Base-by-base conservation (phyloP, 2,113 vertebrate genomes). In the Anhinga anhinga region DNA sequence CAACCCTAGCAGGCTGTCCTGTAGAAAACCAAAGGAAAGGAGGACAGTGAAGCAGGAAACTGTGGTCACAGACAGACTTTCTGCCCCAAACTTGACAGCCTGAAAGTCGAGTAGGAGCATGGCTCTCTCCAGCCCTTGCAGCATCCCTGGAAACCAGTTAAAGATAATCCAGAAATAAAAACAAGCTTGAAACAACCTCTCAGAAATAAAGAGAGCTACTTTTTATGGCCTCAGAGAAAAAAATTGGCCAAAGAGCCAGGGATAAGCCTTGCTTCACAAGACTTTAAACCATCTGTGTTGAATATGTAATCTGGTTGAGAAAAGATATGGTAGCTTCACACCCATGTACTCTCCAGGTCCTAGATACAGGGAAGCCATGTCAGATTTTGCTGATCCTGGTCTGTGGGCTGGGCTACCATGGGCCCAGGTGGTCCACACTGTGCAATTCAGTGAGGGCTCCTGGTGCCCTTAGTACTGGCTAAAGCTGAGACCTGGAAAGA, bases 351-450 rank as follows among this genome's bases (percentile, higher is more conserved):
- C 30, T 47, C n/a, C 81, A 78, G 7, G 13, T 47, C 23, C 3
- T 30, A 22, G 20, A 71, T 62, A 47, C 12, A 42, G 50, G 32
- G 34, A 71, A 55, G 52, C 5, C 32, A 62, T 40, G 44, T 36
- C 34, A 55, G 42, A 22, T 27, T 45, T 82, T 74, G 30, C 21
- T 78, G 32, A 15, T 78, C 30, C 19, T 25, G 11, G 14, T 34
- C 30, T 86, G 13, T 40, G 42, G 30, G 9, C 10, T 65, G 21
- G 34, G 42, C 59, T 74, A 14, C 47, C 3, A 0, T 21, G 26
- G 22, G 20, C 34, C 2, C 20, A 27, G 50, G 27, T 2, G 0
- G 16, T 77, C 49, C 15, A 5, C 2, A 1, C 3, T 1, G 0
- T 11, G 16, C 18, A 22, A 4, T 34, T 44, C 38, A 55, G 4